These are phyloP conservation scores for Ethmia dodecea DNA, from an alignment of 2,888 invertebrate species.

Conservation along the genomic window DNA sequence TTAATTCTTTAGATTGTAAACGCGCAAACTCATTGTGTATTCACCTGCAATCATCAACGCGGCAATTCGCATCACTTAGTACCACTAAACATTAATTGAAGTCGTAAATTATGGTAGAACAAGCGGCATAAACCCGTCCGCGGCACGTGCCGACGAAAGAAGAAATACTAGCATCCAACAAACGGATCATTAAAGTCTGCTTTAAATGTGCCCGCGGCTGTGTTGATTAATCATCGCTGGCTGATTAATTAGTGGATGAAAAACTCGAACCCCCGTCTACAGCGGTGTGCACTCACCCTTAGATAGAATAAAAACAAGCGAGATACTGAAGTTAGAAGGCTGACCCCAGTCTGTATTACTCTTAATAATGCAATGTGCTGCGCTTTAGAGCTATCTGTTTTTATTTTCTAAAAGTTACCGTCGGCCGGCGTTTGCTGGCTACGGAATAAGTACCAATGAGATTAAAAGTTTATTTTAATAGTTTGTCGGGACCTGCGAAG, in stretches of 20 bases:
- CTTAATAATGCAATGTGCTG: slow-evolving; percentile 18
- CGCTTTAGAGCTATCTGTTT: background rate
- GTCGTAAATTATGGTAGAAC: slow-evolving; percentile 40
- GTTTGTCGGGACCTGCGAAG: too few species aligned
- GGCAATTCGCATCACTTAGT: slow-evolving; percentile 23
- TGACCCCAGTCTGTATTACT: slow-evolving; percentile 24
- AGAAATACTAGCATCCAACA: slow-evolving; percentile 53
- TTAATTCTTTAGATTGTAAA: too few species aligned
- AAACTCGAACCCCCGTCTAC: slow-evolving; percentile 32
- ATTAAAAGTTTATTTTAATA: too few species aligned
- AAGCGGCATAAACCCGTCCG: slow-evolving; percentile 44
- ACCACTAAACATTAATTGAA: slow-evolving; percentile 32
- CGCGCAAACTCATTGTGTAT: slow-evolving; percentile 13
- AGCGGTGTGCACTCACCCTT: slow-evolving; percentile 34
- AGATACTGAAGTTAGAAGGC: slow-evolving; percentile 24
- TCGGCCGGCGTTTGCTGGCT: too few species aligned
- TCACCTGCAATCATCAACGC: slow-evolving; percentile 24
- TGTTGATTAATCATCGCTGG: slow-evolving; percentile 62
- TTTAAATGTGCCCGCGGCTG: slow-evolving; percentile 54
- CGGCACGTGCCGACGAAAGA: slow-evolving; percentile 39
- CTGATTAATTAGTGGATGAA: slow-evolving; percentile 58
- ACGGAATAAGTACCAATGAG: too few species aligned
- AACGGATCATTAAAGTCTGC: slow-evolving; percentile 60
- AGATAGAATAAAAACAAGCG: slow-evolving; percentile 30
- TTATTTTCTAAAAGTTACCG: too few species aligned